Evolutionary conservation across 2,797 vertebrate genomes (phyloP), one percentile per base, ranked within the genome.

Genomic region (Hemibagrus guttatus): DNA sequence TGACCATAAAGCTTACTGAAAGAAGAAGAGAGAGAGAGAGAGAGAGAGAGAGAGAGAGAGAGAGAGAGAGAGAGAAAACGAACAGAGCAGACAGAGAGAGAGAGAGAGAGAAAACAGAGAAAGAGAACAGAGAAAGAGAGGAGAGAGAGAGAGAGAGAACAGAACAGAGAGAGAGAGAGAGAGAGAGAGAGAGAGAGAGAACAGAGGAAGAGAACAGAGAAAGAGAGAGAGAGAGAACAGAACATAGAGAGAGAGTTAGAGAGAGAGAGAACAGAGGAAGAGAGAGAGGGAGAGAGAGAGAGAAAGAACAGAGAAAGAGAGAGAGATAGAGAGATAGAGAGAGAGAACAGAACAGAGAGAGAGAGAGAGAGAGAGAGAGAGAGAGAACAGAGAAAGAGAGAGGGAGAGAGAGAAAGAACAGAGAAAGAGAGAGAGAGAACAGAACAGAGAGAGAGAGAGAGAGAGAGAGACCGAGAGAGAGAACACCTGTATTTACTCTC

Each of bases 341-440:
- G 56, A 58, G 1, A 31, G 13, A 68, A 1, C 9, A 9, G 28
- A 8, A 59, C 13, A 21, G 5, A 23, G 3, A 59, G 61, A 63
- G 9, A 64, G 63, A 64, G 6, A 64, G 42, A 46, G 3, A 46
- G 42, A 46, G 3, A 46, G 42, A 46, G 3, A 46, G 42, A 46
- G 42, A 46, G 42, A 46, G 3, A 46, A 6, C 3, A 6, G 6
- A 3, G 42, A 46, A 46, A 46, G 42, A 46, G 8, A 8, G 8
- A 5, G 8, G 2, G 8, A 8, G 8, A 4, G 8, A 8, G 8
- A 0, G 8, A 8, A 46, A 2, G 8, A 8, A 46, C 1, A 2
- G 46, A 46, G 46, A 46, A 8, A 46, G 46, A 46, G 2, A 46
- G 46, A 46, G 2, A 46, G 46, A 46, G 2, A 46, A 8, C 5